Evolutionary conservation across 2,113 vertebrate species (phyloP), one percentile per base, ranked within the genome.

Genomic region (Pelecanoides urinatrix): DNA sequence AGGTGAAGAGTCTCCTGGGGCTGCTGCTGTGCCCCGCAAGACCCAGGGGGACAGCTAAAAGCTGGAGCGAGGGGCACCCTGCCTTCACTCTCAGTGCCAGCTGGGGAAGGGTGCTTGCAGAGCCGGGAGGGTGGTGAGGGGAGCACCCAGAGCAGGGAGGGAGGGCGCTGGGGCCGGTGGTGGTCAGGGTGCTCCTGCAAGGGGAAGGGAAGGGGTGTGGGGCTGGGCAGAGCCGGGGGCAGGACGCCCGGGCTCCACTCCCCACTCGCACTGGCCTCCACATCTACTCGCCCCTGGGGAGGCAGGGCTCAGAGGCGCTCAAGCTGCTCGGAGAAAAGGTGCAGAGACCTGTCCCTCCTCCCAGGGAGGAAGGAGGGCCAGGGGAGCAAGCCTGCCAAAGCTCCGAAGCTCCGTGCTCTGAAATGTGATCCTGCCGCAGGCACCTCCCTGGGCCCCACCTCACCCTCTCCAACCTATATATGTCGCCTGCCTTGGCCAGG

Each of bases 401-500:
- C n/a, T 92, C 66, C n/a, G n/a, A n/a, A n/a, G n/a, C n/a, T n/a
- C 75, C 2, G 3, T 0, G 5, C 61, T 95, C 94, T 94, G 96
- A 95, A 95, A 96, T 2, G 75, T 95, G 97, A 96, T 94, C 95
- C 94, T 72, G 83, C 86, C 5, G 0, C 61, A 97, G 96, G 92
- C 96, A 95, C 95, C 96, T 94, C 76, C 91, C 91, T 67, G 83
- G 44, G 96, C 89, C 90, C 95, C 96, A 91, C 97, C 97, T 97
- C 63, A 1, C 80, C 44, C 62, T 96, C 67, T n/a, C 78, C 8
- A 0, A 79, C 59, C n/a, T 67, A 78, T 94, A 95, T 97, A 93
- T 94, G 93, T 74, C 3, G 0, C 23, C 0, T 0, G 55, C 40
- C n/a, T 26, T 2, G 89, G 40, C 44, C 2, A 0, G 36, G 59